phyloP scores from a whole-genome alignment of 2,888 invertebrate species.

The Diplolepis rosae region DNA sequence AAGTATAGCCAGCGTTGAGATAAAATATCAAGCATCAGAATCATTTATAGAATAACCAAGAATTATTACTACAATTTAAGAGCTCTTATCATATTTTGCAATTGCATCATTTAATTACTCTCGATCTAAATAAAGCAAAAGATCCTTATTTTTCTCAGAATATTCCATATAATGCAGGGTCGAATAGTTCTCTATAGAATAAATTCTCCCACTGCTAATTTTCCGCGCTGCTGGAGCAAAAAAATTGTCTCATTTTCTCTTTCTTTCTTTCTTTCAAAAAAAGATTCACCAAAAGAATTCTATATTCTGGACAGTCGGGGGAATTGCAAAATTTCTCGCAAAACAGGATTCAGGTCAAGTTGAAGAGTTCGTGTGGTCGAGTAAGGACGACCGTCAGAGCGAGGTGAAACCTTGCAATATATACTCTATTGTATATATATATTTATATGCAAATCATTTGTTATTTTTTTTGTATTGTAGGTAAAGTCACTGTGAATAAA shows the following conservation, averaged over 20 bases:
- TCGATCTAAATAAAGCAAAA: conserved; percentile 19
- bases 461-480: conserved; percentile 12
- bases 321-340: conserved; percentile 45
- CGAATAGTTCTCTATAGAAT: not conserved
- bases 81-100: conserved; percentile 14
- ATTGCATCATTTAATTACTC: conserved; percentile 8
- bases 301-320: conserved; percentile 34
- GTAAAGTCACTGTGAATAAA: not conserved
- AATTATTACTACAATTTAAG: conserved; percentile 11
- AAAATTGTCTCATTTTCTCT: not conserved
- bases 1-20: conserved; percentile 21
- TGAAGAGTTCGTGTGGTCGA: conserved; percentile 67
- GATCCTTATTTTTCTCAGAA: not conserved
- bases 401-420: conserved; percentile 54
- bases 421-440: not conserved
- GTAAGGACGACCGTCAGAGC: conserved; percentile 65
- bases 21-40: conserved; percentile 7
- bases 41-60: conserved; percentile 16
- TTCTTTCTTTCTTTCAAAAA: not conserved
- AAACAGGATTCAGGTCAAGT: conserved; percentile 65
- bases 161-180: not conserved
- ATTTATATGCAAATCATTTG: conserved; percentile 4
- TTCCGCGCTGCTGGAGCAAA: conserved; percentile 24
- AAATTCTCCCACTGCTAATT: conserved; percentile 12
- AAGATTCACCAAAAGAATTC: not conserved